Evolutionary conservation across 2,797 vertebrate species (phyloP), one percentile per base, ranked within the genome.

Genomic region (Chaetophractus vellerosus): DNA sequence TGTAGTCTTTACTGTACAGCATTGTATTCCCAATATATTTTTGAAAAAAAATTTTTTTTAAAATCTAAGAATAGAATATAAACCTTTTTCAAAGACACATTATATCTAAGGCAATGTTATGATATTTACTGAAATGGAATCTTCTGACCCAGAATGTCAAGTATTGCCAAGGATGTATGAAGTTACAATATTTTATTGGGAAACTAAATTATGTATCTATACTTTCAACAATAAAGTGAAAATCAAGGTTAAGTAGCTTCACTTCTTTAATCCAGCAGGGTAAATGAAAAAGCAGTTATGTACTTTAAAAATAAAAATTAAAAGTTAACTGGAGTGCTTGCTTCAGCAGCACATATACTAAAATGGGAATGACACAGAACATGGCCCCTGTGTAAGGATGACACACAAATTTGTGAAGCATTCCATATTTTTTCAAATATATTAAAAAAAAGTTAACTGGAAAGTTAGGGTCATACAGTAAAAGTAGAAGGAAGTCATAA

Each of bases 281-380:
- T 75, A 48, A 55, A 68, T 71, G 81, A 82, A 64, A n/a, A 59
- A 86, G 3, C 18, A 72, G 23, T 57, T 82, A 10, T 61, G 26
- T 82, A 86, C 41, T 75, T 84, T 6, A 36, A 61, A 89, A 91
- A 45, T 61, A 69, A 88, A 88, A 90, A 50, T 82, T 85, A 83
- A 82, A 91, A 69, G 18, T 79, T 33, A 2, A 86, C 69, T 85
- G 36, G 14, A 88, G 45, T 45, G 5, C 45, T 45, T 45, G 45
- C 45, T 45, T 45, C 10, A 10, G 45, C 45, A 45, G 5, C 45
- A 45, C 45, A 45, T 45, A 45, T 5, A 45, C 45, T 9, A 45
- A 45, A 45, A 45, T 45, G 45, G 45, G 45, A 45, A 45, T 10
- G 10, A 45, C 9, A 45, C 45, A 45, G 45, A 45, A 8, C 7